Conservation (phyloP, 2,113 vertebrate genomes). For the Monarcha castaneiventris region DNA sequence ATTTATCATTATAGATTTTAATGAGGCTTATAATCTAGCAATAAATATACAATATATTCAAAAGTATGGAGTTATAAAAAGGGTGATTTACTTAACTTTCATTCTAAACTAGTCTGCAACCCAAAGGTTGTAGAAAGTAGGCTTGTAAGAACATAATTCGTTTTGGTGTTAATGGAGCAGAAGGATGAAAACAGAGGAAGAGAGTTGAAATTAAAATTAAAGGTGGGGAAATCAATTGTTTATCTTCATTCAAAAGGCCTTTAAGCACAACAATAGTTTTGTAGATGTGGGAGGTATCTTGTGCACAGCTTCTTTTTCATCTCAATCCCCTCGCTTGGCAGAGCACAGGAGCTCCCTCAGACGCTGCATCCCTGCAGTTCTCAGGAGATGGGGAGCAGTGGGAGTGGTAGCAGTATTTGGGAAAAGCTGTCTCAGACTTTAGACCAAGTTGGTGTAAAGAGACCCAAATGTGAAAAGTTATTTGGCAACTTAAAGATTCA, state of each 20-base stretch:
- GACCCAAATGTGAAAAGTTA: neutral
- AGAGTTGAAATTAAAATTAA: neutral
- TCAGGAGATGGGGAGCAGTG: neutral
- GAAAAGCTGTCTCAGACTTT: neutral
- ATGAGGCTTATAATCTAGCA: conserved; percentile 63
- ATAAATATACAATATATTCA: conserved; percentile 62
- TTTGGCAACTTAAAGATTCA: neutral
- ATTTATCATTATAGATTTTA: conserved; percentile 69
- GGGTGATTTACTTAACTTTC: conserved; percentile 58
- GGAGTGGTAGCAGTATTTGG: neutral
- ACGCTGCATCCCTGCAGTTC: neutral
- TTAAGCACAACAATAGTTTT: neutral
- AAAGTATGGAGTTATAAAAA: conserved; percentile 26
- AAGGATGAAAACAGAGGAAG: neutral
- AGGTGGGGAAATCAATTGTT: neutral
- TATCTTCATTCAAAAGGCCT: neutral
- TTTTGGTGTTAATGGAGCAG: neutral
- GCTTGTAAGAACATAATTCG: neutral
- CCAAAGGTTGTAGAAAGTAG: neutral
- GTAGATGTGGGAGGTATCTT: neutral
- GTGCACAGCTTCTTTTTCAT: neutral
- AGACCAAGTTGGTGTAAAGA: neutral
- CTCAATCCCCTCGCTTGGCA: neutral
- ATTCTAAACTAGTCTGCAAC: conserved; percentile 4
- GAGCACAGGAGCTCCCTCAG: neutral